Conservation (phyloP, 2,797 vertebrate species). For the Harpagifer antarcticus region DNA sequence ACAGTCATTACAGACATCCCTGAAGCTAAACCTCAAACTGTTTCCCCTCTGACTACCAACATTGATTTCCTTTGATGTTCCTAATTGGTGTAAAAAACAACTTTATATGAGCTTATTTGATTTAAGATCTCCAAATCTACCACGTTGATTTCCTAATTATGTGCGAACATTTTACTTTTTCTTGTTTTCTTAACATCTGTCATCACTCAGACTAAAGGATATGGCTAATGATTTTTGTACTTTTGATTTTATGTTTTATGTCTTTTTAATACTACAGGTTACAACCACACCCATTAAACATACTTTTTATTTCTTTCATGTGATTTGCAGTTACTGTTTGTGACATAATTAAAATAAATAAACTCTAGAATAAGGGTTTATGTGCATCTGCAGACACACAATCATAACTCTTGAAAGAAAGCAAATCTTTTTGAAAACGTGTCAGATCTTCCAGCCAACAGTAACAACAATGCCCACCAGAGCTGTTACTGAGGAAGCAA, state of each 20-base stretch:
- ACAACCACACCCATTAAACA: too few species aligned
- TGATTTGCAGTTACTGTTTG: too few species aligned
- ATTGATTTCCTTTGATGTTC: constrained; percentile 18
- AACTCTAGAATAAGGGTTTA: too few species aligned
- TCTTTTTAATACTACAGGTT: too few species aligned
- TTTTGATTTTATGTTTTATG: too few species aligned
- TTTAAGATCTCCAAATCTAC: background rate
- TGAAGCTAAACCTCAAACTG: constrained; percentile 37
- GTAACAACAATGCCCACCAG: constrained; percentile 13
- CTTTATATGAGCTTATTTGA: background rate
- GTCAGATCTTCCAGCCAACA: constrained; percentile 51
- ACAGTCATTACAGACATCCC: constrained; percentile 12
- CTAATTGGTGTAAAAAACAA: background rate
- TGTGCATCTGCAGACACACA: background rate
- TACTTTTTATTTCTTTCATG: too few species aligned
- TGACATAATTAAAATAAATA: too few species aligned
- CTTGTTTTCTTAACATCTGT: background rate
- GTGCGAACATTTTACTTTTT: accelerated
- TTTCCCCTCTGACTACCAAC: constrained; percentile 25
- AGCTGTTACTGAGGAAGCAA: constrained; percentile 45
- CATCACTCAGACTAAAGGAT: too few species aligned
- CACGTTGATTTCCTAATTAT: background rate
- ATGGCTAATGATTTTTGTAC: too few species aligned
- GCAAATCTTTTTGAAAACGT: constrained; percentile 38
- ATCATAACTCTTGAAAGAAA: constrained; percentile 6